Evolutionary conservation across 2,113 vertebrate genomes (phyloP).

Genomic region (Chitala chitala): DNA sequence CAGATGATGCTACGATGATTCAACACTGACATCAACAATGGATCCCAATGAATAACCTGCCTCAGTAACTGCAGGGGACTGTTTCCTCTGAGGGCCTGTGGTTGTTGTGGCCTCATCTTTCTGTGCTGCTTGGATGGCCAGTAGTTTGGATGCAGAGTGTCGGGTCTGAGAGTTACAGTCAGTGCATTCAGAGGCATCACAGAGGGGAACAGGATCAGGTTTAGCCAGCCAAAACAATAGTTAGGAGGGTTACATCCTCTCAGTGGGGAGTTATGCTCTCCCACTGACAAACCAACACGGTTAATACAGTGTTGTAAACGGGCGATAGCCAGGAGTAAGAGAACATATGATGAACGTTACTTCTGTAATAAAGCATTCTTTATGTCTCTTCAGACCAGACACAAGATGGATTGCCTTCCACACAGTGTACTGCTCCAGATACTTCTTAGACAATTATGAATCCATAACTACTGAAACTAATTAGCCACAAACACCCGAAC

Average conservation of each 20-base stretch:
- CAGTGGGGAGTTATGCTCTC: too few relatives aligned
- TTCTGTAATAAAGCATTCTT: neutral
- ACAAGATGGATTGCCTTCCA: too few relatives aligned
- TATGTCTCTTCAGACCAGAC: neutral
- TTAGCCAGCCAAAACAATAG: neutral
- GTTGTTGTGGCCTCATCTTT: neutral
- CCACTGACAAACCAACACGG: conserved; percentile 12
- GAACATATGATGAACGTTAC: neutral
- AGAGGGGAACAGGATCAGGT: neutral
- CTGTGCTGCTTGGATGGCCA: neutral
- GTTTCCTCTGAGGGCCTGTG: neutral
- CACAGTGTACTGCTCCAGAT: neutral
- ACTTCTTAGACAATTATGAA: neutral
- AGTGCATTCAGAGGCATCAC: neutral
- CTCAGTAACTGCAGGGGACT: neutral
- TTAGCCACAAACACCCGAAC: conserved; percentile 13
- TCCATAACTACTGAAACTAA: neutral
- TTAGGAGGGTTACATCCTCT: too few relatives aligned
- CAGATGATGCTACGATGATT: neutral
- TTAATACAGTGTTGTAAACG: neutral
- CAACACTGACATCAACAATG: neutral
- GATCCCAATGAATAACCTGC: neutral
- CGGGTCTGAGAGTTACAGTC: too few relatives aligned
- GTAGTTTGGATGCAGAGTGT: too few relatives aligned
- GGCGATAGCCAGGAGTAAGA: neutral